Base-by-base conservation (phyloP, 2,888 invertebrate species). In the Thymelicus acteon region DNA sequence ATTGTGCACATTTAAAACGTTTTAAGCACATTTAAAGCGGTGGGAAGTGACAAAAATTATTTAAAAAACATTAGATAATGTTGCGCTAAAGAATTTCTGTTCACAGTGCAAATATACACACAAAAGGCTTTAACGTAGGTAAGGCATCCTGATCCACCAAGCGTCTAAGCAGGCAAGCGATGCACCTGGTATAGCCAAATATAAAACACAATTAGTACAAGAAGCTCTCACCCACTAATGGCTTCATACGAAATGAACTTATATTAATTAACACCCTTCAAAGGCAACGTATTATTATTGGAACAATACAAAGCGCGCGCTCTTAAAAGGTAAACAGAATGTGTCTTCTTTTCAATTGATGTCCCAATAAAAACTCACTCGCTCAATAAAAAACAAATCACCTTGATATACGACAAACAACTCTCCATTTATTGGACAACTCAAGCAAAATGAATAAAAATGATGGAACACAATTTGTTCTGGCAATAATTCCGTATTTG, bases 401-500 rank as follows among this genome's bases (percentile, higher is more conserved):
- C 49, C 40, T 71, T 71, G 71, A 71, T 71, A 71, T 58, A 71
- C 62, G 61, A 71, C 71, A 67, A 54, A 19, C 61, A 61, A 52
- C 62, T 24, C 40, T 62, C 57, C 67, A 67, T 71, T 71, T 71
- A 71, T 71, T 67, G 49, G 62, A 71, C 67, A 62, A 67, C 61
- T 71, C 62, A 60, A 67, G 67, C 57, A 52, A 71, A 71, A 58
- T 58, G 49, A 60, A 70, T 65, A 71, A 61, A 73, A 73, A 57
- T 73, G 75, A 68, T 69, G 64, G 58, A 71, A 67, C 52, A 67
- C 31, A 69, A 60, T 61, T 72, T 67, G 62, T 72, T 69, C 60
- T 57, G 39, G 68, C 71, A 60, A 71, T 73, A 72, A 71, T 40
- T 63, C 73, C 72, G 49, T 72, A 69, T 72, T 58, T 58, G 73